These are phyloP conservation scores for Typhlichthys subterraneus DNA, from an alignment of 2,797 vertebrate genomes.

Conservation along the genomic window DNA sequence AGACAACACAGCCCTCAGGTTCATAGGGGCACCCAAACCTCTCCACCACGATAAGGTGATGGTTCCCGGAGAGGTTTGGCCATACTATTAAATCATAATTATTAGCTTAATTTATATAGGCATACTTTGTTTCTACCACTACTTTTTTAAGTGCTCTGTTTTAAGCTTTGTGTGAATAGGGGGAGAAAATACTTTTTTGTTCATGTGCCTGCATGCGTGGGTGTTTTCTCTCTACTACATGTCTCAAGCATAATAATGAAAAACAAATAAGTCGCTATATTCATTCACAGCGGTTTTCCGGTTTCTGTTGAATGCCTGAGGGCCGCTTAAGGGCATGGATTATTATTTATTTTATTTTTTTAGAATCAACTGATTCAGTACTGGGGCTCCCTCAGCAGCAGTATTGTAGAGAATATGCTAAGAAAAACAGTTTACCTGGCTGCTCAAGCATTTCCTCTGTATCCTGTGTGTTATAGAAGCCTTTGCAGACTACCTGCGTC, in stretches of 20 bases:
- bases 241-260: constrained; percentile 13
- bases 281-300: constrained; percentile 22
- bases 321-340: constrained; percentile 25
- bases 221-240: not conserved
- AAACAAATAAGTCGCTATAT: constrained; percentile 25
- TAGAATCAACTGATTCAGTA: constrained; percentile 16
- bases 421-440: constrained; percentile 16
- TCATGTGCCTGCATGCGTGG: not conserved
- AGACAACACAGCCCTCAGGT: too few species aligned
- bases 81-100: not conserved
- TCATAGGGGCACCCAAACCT: too few species aligned
- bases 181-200: not conserved
- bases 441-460: not conserved
- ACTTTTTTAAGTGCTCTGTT: too few species aligned
- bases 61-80: too few species aligned
- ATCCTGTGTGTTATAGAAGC: constrained; percentile 60
- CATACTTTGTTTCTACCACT: too few species aligned
- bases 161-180: too few species aligned
- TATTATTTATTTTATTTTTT: not conserved
- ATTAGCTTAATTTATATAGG: not conserved
- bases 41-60: too few species aligned
- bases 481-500: constrained; percentile 71
- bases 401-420: not conserved
- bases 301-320: constrained; percentile 23
- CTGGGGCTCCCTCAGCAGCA: constrained; percentile 16